A percentile compares a stretch with the other conserved stretches of the same genome.
phyloP scores from a whole-genome alignment of 2,113 vertebrate genomes.

The Argyrosomus japonicus region DNA sequence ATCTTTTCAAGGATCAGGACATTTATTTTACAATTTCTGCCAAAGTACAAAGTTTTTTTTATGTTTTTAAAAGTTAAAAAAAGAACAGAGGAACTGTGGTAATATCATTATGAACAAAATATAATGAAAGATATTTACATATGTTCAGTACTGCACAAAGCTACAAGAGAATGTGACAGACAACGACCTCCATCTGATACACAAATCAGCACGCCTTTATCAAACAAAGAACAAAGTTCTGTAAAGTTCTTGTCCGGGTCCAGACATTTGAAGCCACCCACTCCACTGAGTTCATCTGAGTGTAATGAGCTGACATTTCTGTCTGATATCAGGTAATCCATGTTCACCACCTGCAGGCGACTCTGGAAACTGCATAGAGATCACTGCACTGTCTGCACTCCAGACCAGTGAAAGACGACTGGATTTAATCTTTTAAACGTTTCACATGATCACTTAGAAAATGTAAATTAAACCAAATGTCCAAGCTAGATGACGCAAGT shows the following conservation, averaged over 20 bases:
- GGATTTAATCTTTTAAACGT: neutral
- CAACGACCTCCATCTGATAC: neutral
- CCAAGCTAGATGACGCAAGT: neutral
- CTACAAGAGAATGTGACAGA: neutral
- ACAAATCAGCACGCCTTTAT: no score
- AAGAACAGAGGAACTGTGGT: neutral
- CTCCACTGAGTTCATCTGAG: no score
- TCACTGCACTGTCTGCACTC: neutral
- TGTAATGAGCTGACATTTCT: no score
- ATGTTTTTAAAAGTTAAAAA: neutral
- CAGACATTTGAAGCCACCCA: no score
- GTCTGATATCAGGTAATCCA: no score
- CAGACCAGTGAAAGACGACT: neutral
- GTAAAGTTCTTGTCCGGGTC: neutral
- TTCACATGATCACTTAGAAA: neutral
- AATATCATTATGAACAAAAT: neutral
- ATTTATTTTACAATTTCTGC: neutral
- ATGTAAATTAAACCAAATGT: neutral
- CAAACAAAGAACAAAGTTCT: neutral
- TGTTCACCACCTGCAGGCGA: slow-evolving; percentile 28
- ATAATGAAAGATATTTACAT: slow-evolving; percentile 14
- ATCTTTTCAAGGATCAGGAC: neutral
- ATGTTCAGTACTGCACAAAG: slow-evolving; percentile 11
- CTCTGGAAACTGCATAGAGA: slow-evolving; percentile 4
- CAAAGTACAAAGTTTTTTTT: neutral